Evolutionary conservation across 1,140 invertebrate genomes (phyloP), one percentile per base, ranked within the genome.

Genomic region (Aradophagus sp.): DNA sequence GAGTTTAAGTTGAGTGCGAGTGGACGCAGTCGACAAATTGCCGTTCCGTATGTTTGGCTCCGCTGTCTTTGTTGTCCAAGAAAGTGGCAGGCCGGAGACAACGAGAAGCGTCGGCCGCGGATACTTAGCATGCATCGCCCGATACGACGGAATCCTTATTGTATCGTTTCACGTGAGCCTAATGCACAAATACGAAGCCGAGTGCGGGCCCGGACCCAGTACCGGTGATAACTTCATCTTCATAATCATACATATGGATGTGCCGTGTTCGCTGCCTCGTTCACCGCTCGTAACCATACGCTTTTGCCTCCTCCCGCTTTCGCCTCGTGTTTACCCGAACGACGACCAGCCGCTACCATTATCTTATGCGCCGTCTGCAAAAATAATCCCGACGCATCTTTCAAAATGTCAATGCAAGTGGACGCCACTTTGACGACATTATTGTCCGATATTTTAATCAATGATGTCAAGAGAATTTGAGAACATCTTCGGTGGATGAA

Each of bases 141-240:
- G 82, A 81, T 84, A 85, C 80, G 73, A 75, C 80, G 81, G 82
- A 86, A 84, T 86, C 83, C 84, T 86, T 86, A 85, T 86, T 86
- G 84, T 86, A 84, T 84, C 80, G 81, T 79, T 84, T 82, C 82
- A 86, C 84, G 84, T 84, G 84, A 86, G 77, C 59, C 79, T 84
- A 84, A 84, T 86, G 80, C 80, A 83, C 76, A 86, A 86, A 83
- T 79, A 77, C 79, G 78, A 80, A 81, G 79, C 79, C 72, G 72
- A 65, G 74, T 78, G 75, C 79, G 77, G 79, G 79, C 76, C 73
- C 73, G 72, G 74, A 76, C 74, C 69, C 69, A 74, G 61, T 61
- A 56, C 56, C 77, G 73, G 76, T 81, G 82, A 84, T 82, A 84
- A 84, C 81, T 84, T 75, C 75, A 76, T 81, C 77, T 79, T 82